These are phyloP conservation scores for Phyllotis vaccarum DNA, from an alignment of 2,797 vertebrate species.

Conservation along the genomic window DNA sequence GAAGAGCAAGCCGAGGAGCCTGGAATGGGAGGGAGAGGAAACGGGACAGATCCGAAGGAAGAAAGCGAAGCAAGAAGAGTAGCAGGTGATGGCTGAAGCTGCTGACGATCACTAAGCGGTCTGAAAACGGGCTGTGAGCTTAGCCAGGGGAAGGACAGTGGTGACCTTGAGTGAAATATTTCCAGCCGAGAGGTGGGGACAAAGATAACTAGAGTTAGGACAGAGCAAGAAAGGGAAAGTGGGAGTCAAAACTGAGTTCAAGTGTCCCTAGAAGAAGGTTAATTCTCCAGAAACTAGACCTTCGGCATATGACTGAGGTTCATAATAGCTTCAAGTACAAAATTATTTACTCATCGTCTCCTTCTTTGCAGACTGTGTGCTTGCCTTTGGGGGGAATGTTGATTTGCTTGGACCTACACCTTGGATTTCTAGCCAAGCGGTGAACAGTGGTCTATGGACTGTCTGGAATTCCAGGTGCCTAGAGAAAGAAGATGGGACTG, in stretches of 20 bases:
- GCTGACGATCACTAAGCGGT: no score
- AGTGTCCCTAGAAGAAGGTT: not conserved
- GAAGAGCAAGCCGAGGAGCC: not conserved
- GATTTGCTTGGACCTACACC: not conserved
- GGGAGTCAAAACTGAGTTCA: not conserved
- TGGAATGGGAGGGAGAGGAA: not conserved
- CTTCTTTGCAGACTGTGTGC: not conserved
- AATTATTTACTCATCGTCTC: not conserved
- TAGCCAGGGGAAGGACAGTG: not conserved
- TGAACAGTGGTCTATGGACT: not conserved
- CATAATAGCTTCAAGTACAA: not conserved
- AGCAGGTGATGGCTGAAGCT: no score
- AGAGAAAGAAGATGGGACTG: not conserved
- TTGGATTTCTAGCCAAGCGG: not conserved
- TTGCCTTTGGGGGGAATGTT: not conserved
- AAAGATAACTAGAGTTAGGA: not conserved
- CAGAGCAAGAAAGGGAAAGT: not conserved
- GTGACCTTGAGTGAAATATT: not conserved
- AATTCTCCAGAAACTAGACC: not conserved
- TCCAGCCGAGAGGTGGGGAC: not conserved
- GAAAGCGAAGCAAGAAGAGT: not conserved
- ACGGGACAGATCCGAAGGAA: not conserved
- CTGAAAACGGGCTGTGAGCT: not conserved
- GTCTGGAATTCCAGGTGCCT: not conserved
- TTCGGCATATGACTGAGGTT: not conserved